Conservation (phyloP, 2,113 vertebrate genomes). For the Petaurus breviceps region DNA sequence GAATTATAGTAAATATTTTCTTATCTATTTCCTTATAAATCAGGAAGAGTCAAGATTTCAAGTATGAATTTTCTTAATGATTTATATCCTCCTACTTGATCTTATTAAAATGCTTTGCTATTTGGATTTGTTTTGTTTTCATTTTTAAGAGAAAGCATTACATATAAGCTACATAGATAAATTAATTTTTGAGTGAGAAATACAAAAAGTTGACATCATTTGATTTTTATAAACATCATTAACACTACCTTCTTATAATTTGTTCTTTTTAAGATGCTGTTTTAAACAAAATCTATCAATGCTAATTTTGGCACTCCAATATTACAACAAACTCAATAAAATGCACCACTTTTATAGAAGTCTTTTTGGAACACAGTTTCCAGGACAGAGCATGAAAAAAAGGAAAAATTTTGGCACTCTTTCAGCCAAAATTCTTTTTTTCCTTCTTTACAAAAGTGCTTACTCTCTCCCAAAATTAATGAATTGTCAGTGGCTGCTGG, state of each 20-base stretch:
- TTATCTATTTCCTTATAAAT: background rate
- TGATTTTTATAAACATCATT: background rate
- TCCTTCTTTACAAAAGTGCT: slow-evolving; percentile 51
- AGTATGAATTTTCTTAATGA: background rate
- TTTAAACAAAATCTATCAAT: slow-evolving; percentile 12
- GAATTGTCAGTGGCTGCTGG: slow-evolving; percentile 37
- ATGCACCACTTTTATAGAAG: slow-evolving; percentile 39
- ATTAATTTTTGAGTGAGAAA: slow-evolving; percentile 16
- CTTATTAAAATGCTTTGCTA: slow-evolving; percentile 35
- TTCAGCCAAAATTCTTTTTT: slow-evolving; percentile 40
- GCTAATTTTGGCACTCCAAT: slow-evolving; percentile 46
- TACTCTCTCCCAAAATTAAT: slow-evolving; percentile 54
- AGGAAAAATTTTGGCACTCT: slow-evolving; percentile 59
- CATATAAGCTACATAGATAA: background rate
- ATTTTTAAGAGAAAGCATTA: background rate
- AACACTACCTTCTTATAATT: background rate
- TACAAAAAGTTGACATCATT: slow-evolving; percentile 4
- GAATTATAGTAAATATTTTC: background rate
- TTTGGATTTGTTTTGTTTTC: background rate
- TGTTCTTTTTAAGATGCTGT: background rate
- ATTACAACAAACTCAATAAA: background rate
- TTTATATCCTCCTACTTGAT: background rate
- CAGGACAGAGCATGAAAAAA: slow-evolving; percentile 1
- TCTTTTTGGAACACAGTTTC: slow-evolving; percentile 9
- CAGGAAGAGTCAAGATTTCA: background rate